phyloP scores from a whole-genome alignment of 1,140 invertebrate genomes.

The Meteorus sp. region DNA sequence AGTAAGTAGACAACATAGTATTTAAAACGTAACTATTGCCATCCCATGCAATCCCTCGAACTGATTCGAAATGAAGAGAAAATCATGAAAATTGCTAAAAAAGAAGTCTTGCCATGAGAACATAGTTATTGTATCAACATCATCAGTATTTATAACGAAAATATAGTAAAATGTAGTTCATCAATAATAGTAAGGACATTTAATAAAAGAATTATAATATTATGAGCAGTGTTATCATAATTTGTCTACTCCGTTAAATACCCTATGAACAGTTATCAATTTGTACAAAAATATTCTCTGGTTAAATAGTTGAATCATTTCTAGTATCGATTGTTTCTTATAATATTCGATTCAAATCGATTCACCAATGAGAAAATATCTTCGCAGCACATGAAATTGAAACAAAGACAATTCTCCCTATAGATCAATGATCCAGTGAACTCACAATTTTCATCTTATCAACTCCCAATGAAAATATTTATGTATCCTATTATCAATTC shows the following conservation, averaged over 20 bases:
- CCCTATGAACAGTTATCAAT: background rate
- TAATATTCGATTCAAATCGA: no score
- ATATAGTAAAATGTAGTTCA: slow-evolving; percentile 19
- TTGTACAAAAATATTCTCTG: slow-evolving; percentile 4
- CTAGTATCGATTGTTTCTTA: background rate
- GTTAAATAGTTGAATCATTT: no score
- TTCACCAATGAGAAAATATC: no score
- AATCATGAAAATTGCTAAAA: background rate
- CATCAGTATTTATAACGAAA: slow-evolving; percentile 16
- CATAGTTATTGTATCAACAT: background rate
- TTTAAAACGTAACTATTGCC: slow-evolving; percentile 10
- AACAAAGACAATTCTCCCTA: no score
- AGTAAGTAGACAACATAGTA: background rate
- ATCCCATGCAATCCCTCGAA: slow-evolving; percentile 18
- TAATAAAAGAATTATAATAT: slow-evolving; percentile 8
- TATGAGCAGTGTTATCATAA: no score
- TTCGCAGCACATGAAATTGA: no score
- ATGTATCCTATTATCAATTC: no score
- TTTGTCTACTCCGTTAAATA: no score
- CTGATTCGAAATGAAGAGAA: background rate
- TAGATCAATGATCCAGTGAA: no score
- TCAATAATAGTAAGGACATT: slow-evolving; percentile 5
- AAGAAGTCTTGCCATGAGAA: slow-evolving; percentile 19
- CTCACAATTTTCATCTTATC: no score
- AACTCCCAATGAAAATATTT: no score